Percentiles rank a stretch among this genome's conserved stretches.
phyloP scores from a whole-genome alignment of 2,797 vertebrate species.

The Sciurus vulgaris region DNA sequence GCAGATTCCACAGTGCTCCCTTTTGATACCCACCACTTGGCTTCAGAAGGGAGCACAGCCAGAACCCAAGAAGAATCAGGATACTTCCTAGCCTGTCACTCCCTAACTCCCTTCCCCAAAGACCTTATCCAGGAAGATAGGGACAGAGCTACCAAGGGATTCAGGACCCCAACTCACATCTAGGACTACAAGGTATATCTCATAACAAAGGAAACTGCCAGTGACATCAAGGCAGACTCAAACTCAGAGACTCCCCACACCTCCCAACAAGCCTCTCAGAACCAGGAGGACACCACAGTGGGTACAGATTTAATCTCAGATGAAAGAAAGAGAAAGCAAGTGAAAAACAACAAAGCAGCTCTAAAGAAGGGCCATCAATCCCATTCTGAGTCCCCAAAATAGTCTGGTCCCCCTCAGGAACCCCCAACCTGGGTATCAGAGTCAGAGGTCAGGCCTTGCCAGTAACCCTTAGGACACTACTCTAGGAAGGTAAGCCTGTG shows the following conservation, averaged over 20 bases:
- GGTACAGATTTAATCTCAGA: not conserved
- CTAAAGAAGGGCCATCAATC: constrained; percentile 43
- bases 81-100: not conserved
- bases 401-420: not conserved
- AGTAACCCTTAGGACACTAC: constrained; percentile 22
- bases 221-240: constrained; percentile 8
- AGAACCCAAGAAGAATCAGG: not conserved
- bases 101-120: constrained; percentile 32
- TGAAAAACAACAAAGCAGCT: constrained; percentile 67
- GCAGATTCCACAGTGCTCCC: not conserved
- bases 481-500: not conserved
- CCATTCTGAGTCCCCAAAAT: constrained; percentile 29
- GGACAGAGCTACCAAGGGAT: not conserved
- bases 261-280: constrained; percentile 48
- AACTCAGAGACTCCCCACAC: constrained; percentile 32
- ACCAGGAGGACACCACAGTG: constrained; percentile 38
- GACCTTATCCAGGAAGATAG: not conserved
- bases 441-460: constrained; percentile 47
- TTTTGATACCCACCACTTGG: not conserved
- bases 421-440: constrained; percentile 21
- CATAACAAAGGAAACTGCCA: constrained; percentile 44
- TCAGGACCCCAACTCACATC: not conserved
- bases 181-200: not conserved
- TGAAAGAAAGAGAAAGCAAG: not conserved
- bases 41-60: constrained; percentile 21